Evolutionary conservation across 2,113 vertebrate genomes (phyloP).

Genomic region (Hydrochoerus hydrochaeris): DNA sequence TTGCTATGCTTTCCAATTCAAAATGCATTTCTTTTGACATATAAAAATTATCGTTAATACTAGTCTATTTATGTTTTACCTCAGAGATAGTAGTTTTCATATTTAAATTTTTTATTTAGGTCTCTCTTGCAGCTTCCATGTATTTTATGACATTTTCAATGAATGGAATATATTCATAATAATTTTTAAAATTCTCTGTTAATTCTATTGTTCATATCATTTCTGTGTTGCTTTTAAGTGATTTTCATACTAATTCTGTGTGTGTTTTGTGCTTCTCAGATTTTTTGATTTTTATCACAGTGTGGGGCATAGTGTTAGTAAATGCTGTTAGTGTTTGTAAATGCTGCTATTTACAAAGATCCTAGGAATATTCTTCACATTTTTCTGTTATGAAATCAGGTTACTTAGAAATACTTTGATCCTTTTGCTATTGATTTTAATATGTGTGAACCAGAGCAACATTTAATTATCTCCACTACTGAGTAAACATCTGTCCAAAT

Average conservation of each 20-base stretch:
- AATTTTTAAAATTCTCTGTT: neutral
- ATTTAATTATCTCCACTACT: neutral
- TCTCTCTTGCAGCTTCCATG: neutral
- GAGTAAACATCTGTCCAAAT: neutral
- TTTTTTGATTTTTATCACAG: neutral
- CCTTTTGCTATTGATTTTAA: neutral
- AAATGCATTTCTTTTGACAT: neutral
- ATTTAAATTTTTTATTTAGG: neutral
- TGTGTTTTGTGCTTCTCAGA: neutral
- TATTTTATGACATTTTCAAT: neutral
- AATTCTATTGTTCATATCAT: neutral
- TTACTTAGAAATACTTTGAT: neutral
- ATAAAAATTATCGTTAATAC: neutral
- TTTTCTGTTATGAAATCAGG: neutral
- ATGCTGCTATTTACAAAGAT: neutral
- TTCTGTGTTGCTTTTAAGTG: neutral
- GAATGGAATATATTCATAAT: neutral
- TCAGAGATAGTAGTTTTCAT: neutral
- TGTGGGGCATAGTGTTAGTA: neutral
- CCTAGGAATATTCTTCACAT: neutral
- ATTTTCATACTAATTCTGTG: neutral
- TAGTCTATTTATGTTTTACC: neutral
- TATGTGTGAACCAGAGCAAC: neutral
- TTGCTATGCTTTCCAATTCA: neutral
- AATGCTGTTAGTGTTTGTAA: neutral